A percentile compares a stretch with the other conserved stretches of the same genome.
Evolutionary conservation across 1,140 invertebrate species (phyloP).

Genomic region (Drosophila ercepeae): DNA sequence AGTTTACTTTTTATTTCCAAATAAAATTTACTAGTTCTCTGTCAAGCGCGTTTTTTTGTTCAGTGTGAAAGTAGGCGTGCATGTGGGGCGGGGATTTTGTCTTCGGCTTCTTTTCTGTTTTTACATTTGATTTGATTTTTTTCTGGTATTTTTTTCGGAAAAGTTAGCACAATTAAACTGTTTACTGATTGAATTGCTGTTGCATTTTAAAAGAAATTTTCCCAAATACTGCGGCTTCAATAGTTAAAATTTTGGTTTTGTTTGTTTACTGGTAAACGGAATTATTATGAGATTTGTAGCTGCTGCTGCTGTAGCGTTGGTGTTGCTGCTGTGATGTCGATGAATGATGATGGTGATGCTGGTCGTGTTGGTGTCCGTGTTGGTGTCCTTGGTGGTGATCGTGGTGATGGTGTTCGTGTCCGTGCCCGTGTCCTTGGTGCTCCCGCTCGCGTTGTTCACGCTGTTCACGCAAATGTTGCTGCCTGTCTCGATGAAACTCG

Average conservation of each 20-base stretch:
- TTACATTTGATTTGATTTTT: conserved; percentile 14
- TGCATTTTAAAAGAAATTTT: conserved; percentile 64
- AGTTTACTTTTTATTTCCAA: conserved; percentile 1
- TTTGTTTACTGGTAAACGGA: conserved; percentile 82
- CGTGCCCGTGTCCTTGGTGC: conserved; percentile 25
- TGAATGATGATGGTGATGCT: conserved; percentile 48
- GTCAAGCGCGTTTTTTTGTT: conserved; percentile 42
- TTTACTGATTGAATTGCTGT: conserved; percentile 69
- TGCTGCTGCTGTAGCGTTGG: conserved; percentile 69
- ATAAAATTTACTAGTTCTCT: conserved; percentile 6
- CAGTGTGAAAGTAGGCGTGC: conserved; percentile 64
- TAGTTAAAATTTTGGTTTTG: conserved; percentile 32
- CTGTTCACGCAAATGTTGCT: conserved; percentile 49
- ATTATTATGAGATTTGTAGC: conserved; percentile 82
- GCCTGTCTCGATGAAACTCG: conserved; percentile 39
- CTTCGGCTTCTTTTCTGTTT: neutral
- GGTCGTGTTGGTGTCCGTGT: conserved; percentile 31
- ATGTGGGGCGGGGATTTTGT: conserved; percentile 20
- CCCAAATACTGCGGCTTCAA: conserved; percentile 60
- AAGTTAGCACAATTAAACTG: conserved; percentile 80
- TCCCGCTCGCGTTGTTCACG: conserved; percentile 52
- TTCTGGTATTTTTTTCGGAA: conserved; percentile 11
- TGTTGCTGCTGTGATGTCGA: conserved; percentile 61
- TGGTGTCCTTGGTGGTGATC: conserved; percentile 32
- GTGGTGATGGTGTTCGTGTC: conserved; percentile 26